A percentile compares a stretch with the other conserved stretches of the same genome.
Evolutionary conservation across 2,888 invertebrate species (phyloP).

Genomic region (Gastracanthus pulcherrimus): DNA sequence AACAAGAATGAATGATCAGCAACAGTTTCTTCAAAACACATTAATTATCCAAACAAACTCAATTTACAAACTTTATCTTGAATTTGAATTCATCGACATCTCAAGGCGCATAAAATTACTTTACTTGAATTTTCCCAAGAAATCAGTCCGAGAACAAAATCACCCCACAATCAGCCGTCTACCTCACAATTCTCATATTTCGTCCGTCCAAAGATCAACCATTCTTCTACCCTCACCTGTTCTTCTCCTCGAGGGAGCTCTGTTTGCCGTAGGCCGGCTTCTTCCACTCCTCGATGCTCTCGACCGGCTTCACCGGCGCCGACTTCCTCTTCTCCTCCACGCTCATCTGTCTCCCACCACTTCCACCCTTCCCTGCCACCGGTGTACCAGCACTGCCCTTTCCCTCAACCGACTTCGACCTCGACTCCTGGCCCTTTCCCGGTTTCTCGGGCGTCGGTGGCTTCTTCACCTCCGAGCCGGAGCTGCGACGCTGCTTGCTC

Average conservation of each 20-base stretch:
- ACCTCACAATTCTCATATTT: too few species aligned
- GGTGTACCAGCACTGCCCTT: conserved; percentile 59
- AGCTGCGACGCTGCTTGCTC: conserved; percentile 57
- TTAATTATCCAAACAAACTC: too few species aligned
- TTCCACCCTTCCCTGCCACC: conserved; percentile 57
- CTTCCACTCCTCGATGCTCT: conserved; percentile 67
- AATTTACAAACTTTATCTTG: too few species aligned
- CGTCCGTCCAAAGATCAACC: too few species aligned
- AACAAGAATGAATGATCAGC: too few species aligned
- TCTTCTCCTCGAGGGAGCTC: conserved; percentile 70
- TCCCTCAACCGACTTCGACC: conserved; percentile 67
- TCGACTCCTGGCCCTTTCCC: conserved; percentile 59
- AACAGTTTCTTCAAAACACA: too few species aligned
- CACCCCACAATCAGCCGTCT: too few species aligned
- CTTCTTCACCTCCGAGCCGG: conserved; percentile 56
- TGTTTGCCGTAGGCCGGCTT: conserved; percentile 69
- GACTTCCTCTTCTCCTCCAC: conserved; percentile 74
- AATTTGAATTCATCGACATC: too few species aligned
- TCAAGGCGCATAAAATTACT: too few species aligned
- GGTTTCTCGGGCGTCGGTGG: conserved; percentile 59
- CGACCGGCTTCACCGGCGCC: conserved; percentile 69
- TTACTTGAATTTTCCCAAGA: too few species aligned
- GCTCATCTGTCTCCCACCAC: conserved; percentile 61
- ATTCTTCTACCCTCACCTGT: too few species aligned
- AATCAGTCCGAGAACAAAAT: too few species aligned